Evolutionary conservation across 2,888 invertebrate species (phyloP).

Genomic region (Drosophila suboccidentalis): DNA sequence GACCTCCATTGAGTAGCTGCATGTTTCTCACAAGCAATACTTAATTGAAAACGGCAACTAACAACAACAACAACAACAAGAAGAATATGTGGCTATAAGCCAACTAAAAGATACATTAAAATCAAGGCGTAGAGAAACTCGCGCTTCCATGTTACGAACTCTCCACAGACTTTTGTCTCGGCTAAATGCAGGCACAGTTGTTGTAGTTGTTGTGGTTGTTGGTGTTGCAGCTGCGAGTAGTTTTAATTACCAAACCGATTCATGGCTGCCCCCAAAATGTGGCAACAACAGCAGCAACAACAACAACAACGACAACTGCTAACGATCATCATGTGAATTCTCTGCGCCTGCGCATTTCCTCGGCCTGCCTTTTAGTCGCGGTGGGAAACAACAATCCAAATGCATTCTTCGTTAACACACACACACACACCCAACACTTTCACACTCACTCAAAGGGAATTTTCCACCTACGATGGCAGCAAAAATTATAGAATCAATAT

Average conservation of each 20-base stretch:
- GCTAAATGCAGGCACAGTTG: constrained; percentile 48
- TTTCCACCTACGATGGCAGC: neutral
- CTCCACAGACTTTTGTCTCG: constrained; percentile 48
- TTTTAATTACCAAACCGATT: constrained; percentile 75
- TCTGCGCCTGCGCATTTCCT: constrained; percentile 73
- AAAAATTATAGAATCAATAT: too few species aligned
- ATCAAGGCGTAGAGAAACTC: constrained; percentile 76
- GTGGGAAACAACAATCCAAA: constrained; percentile 51
- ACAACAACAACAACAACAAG: constrained; percentile 30
- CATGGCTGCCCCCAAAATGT: constrained; percentile 62
- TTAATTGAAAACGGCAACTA: constrained; percentile 74
- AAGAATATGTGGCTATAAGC: constrained; percentile 20
- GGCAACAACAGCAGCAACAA: constrained; percentile 20
- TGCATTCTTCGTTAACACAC: constrained; percentile 47
- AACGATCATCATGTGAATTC: constrained; percentile 79
- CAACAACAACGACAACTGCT: constrained; percentile 44
- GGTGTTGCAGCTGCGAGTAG: constrained; percentile 61
- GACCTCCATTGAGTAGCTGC: constrained; percentile 75
- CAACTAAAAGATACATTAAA: constrained; percentile 77
- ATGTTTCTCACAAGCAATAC: constrained; percentile 68
- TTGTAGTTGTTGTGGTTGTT: constrained; percentile 13
- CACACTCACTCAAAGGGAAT: constrained; percentile 39
- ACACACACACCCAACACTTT: constrained; percentile 33
- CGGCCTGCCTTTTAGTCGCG: constrained; percentile 25
- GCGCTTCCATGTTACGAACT: constrained; percentile 63